Evolutionary conservation across 2,113 vertebrate species (phyloP).

Genomic region (Crypturellus undulatus): DNA sequence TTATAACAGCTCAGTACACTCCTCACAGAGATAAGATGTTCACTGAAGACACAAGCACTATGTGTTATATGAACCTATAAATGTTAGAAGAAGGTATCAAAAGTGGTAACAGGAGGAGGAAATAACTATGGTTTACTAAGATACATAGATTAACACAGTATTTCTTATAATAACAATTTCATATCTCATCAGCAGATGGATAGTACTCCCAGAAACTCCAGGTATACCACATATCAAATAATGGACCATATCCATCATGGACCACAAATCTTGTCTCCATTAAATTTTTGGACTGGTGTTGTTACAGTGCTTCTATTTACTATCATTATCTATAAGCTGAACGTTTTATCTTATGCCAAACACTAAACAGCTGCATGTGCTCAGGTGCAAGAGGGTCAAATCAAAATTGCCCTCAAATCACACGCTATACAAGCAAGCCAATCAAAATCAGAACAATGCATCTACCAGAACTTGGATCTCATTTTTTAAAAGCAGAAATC

Average conservation of each 20-base stretch:
- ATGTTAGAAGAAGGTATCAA: neutral
- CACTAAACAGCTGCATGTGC: neutral
- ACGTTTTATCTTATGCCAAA: neutral
- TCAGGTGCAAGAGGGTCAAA: neutral
- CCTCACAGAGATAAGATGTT: conserved; percentile 7
- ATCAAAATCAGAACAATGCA: neutral
- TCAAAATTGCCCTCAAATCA: neutral
- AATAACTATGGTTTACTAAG: neutral
- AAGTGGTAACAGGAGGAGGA: neutral
- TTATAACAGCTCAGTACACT: neutral
- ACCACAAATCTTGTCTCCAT: neutral
- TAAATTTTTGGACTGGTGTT: neutral
- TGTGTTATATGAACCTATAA: neutral
- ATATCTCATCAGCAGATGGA: neutral
- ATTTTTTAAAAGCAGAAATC: neutral
- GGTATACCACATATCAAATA: neutral
- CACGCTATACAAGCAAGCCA: neutral
- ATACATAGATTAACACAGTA: neutral
- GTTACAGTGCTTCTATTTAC: neutral
- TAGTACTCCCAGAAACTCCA: neutral
- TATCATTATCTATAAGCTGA: neutral
- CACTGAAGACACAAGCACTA: neutral
- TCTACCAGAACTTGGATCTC: neutral
- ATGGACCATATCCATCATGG: neutral
- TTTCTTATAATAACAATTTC: neutral